Base-by-base conservation (phyloP, 2,888 invertebrate species). In the Leptinotarsa tumamoca region DNA sequence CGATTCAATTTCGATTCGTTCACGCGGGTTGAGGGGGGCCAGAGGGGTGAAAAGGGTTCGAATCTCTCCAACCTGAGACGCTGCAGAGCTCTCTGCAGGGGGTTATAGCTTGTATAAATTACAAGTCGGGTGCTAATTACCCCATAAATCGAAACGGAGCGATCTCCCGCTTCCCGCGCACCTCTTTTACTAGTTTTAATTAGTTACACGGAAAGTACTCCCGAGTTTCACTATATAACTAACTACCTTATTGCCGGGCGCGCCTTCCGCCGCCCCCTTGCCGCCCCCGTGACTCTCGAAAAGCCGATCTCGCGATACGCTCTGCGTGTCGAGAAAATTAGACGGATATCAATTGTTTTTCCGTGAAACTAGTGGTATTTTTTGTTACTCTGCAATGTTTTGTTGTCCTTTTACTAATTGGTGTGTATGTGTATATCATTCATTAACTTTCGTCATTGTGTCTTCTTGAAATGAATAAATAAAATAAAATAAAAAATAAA, bases 121-220 rank as follows among this genome's bases (percentile, higher is more conserved):
- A 84, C 84, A 81, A 83, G 82, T 81, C 82, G 84, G 83, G 84
- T 83, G 84, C 85, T 85, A 85, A 84, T 85, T 84, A 83, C 84
- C 81, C 79, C 83, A 85, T 85, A 84, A 85, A 85, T 85, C 80
- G 82, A 78, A 80, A 76, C 61, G 75, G 51, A 78, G 80, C 79
- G 78, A 79, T 79, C 78, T 76, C 78, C 76, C 79, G 79, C 76
- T 78, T 77, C 78, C 78, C 78, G 78, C 80, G 79, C 58, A 58
- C 80, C 82, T 82, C 83, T 83, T 84, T 84, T 82, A 82, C 83
- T 84, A 84, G 84, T 84, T 84, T 84, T 84, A 84, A 84, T 84
- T 84, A 84, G 84, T 84, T 84, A 81, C 80, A 82, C 81, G 82
- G 81, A 80, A 82, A 82, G 81, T 82, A 82, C 78, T 80, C 79